Evolutionary conservation across 2,888 invertebrate genomes (phyloP).

Genomic region (Zaprionus obscuricornis): DNA sequence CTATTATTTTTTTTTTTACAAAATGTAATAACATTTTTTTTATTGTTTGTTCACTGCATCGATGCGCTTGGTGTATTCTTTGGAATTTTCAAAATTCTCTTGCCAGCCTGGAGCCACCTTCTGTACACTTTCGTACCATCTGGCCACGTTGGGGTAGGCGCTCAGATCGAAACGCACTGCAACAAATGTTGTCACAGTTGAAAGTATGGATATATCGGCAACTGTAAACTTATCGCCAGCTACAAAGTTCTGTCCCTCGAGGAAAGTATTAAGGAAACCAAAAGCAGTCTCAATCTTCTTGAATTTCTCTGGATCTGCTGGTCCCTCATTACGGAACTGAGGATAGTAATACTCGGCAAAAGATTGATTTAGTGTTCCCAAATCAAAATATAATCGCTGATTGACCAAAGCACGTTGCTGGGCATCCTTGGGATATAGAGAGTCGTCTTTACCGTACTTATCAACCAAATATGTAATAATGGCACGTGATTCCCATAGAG

Average conservation of each 20-base stretch:
- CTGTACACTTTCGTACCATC: slow-evolving; percentile 86
- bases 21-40: neutral
- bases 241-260: slow-evolving; percentile 67
- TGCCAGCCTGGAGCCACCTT: slow-evolving; percentile 85
- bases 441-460: slow-evolving; percentile 90
- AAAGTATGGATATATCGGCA: slow-evolving; percentile 88
- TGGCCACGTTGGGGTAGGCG: slow-evolving; percentile 17
- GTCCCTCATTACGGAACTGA: neutral
- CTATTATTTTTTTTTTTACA: too few relatives aligned
- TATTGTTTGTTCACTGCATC: slow-evolving; percentile 1
- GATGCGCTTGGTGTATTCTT: too few relatives aligned
- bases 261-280: slow-evolving; percentile 4
- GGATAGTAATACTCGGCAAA: slow-evolving; percentile 26
- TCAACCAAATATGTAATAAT: slow-evolving; percentile 91
- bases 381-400: slow-evolving; percentile 42
- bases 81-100: slow-evolving; percentile 52
- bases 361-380: slow-evolving; percentile 35
- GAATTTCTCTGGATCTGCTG: slow-evolving; percentile 10
- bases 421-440: slow-evolving; percentile 83
- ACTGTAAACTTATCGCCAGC: slow-evolving; percentile 89
- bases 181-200: slow-evolving; percentile 73
- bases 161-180: slow-evolving; percentile 6
- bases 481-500: slow-evolving; percentile 92
- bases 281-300: slow-evolving; percentile 17
- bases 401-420: slow-evolving; percentile 36